A percentile compares a stretch with the other conserved stretches of the same genome.
phyloP scores from a whole-genome alignment of 2,113 vertebrate species.

The Equus przewalskii region DNA sequence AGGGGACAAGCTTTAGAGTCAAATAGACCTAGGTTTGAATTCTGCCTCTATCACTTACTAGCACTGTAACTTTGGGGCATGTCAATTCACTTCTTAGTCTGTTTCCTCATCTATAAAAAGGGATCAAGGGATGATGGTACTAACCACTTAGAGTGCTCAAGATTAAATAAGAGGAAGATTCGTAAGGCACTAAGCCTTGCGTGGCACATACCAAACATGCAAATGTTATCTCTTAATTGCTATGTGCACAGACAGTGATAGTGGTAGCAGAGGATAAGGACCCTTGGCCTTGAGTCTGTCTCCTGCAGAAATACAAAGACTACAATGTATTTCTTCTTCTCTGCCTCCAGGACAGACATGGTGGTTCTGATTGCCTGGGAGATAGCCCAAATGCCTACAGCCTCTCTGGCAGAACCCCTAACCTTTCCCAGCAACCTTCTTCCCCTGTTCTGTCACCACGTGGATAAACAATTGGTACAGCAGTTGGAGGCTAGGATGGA shows the following conservation, averaged over 20 bases:
- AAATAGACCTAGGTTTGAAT: slow-evolving; percentile 5
- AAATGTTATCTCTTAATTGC: neutral
- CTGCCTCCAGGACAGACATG: slow-evolving; percentile 90
- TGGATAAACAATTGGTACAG: slow-evolving; percentile 94
- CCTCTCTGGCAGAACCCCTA: slow-evolving; percentile 94
- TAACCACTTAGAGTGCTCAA: neutral
- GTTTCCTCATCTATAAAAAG: slow-evolving; percentile 1
- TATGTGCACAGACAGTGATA: neutral
- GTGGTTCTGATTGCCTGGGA: slow-evolving; percentile 95
- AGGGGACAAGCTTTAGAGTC: neutral
- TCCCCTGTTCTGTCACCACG: slow-evolving; percentile 95
- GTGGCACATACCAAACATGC: neutral
- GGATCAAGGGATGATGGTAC: neutral
- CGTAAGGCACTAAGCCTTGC: neutral
- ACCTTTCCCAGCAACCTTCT: slow-evolving; percentile 95
- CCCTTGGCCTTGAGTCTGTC: neutral
- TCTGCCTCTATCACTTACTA: neutral
- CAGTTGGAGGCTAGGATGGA: slow-evolving; percentile 95
- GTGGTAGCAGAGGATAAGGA: neutral
- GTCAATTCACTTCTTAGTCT: neutral
- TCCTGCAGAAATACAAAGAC: neutral
- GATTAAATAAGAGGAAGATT: neutral
- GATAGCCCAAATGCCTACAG: slow-evolving; percentile 90
- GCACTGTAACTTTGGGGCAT: neutral
- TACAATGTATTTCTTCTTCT: neutral